Evolutionary conservation across 2,797 vertebrate species (phyloP).

Genomic region (Echeneis naucrates): DNA sequence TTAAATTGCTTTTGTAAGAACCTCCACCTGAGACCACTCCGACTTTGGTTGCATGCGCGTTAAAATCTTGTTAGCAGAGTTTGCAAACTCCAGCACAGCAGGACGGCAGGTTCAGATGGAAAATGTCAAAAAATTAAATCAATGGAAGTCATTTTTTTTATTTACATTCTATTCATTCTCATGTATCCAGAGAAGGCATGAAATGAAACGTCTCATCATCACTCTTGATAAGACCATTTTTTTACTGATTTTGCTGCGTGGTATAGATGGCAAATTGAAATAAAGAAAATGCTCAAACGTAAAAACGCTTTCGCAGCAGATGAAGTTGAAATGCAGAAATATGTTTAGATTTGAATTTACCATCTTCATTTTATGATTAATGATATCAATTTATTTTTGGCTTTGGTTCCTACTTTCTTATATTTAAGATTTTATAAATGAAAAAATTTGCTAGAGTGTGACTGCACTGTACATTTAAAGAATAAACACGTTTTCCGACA

Average conservation of each 20-base stretch:
- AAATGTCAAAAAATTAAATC: background rate
- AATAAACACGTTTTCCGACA: background rate
- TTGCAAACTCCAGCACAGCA: constrained; percentile 7
- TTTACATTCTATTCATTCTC: too few species aligned
- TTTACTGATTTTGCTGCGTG: too few species aligned
- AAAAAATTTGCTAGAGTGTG: background rate
- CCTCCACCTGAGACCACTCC: constrained; percentile 46
- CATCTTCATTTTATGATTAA: too few species aligned
- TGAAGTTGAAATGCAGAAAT: background rate
- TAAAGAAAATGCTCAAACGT: too few species aligned
- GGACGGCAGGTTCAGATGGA: constrained; percentile 1
- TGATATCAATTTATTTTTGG: too few species aligned
- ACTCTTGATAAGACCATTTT: constrained; percentile 2
- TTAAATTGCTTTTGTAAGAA: constrained; percentile 30
- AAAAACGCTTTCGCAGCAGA: too few species aligned
- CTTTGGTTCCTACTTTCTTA: background rate
- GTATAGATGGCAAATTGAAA: too few species aligned
- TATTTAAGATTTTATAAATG: background rate
- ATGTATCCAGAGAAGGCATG: too few species aligned
- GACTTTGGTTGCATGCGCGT: background rate
- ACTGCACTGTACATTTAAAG: background rate
- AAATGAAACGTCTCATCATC: background rate
- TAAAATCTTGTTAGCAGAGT: constrained; percentile 9
- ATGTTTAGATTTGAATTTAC: too few species aligned
- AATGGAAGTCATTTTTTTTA: too few species aligned